Evolutionary conservation across 1,140 invertebrate genomes (phyloP), one percentile per base, ranked within the genome.

Genomic region (Pogonomyrmex barbatus): DNA sequence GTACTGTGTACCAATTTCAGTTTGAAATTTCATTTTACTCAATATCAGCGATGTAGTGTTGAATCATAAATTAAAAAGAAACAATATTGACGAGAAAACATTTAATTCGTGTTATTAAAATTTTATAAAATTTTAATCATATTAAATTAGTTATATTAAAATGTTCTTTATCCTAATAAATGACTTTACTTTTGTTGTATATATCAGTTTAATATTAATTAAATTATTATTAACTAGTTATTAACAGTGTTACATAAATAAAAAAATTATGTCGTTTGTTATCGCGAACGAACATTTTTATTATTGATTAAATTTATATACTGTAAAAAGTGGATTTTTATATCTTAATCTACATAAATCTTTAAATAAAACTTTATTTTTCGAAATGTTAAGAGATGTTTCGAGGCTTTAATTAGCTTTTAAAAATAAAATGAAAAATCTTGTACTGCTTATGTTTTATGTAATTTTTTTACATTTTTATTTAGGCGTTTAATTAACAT

Each of bases 1-100:
- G 36, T 45, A 39, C 24, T 63, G 50, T 65, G 73, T 85, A 65
- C 45, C 71, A 85, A 85, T 78, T 85, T 76, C 70, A 63, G 68
- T 63, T 52, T 12, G n/a, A 17, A 82, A 58, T 58, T 73, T 30
- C 54, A 73, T 58, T 73, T 33, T 63, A 62, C 58, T 58, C 39
- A 14, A 77, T 50, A 62, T 52, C 58, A 47, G 36, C 33, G 2
- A 12, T 24, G n/a, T 24, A 42, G 47, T 63, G 58, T 62, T 30
- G n/a, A 75, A 30, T 77, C 45, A n/a, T 56, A 77, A 60, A 77
- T 63, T 77, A 36, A 60, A 82, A 45, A 56, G 4, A 47, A 9
- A 45, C 39, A 33, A 56, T 56, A 56, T 42, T n/a, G 24, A 42
- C 17, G 12, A 76, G 6, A 17, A 60, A 60, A 42, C 52, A 4